Conservation (phyloP, 2,888 invertebrate genomes). For the Drymonia ruficornis region DNA sequence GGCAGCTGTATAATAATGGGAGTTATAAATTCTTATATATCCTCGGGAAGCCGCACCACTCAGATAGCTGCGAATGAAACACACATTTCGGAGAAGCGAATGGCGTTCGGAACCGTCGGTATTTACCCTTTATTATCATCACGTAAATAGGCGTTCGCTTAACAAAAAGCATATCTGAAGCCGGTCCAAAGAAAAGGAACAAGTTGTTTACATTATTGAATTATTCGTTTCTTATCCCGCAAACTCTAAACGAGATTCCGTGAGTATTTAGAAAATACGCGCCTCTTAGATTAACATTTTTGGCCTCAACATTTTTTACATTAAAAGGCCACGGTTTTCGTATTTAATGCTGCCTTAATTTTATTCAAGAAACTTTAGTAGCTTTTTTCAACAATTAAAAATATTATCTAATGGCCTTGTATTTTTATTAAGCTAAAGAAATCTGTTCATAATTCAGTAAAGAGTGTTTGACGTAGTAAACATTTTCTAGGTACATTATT, state of each 20-base stretch:
- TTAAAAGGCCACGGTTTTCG: constrained; percentile 1
- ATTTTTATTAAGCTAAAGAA: too few species aligned
- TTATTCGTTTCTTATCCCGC: constrained; percentile 3
- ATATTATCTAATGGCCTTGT: too few species aligned
- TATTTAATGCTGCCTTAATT: constrained; percentile 6
- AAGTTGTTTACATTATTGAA: constrained; percentile 7
- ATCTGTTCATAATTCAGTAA: too few species aligned
- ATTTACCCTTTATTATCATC: not conserved
- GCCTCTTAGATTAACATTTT: constrained; percentile 6
- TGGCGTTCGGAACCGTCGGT: not conserved
- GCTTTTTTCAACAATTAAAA: too few species aligned
- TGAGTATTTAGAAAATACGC: not conserved
- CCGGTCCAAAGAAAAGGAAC: not conserved
- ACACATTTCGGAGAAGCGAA: not conserved
- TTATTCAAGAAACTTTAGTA: too few species aligned
- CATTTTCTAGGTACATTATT: too few species aligned
- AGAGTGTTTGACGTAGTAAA: too few species aligned
- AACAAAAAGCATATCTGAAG: not conserved
- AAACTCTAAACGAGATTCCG: constrained; percentile 2
- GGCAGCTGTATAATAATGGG: not conserved
- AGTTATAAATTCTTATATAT: constrained; percentile 4
- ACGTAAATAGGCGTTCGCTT: constrained; percentile 2
- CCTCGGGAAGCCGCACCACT: not conserved
- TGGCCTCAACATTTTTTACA: constrained; percentile 2
- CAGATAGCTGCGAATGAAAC: not conserved